phyloP scores from a whole-genome alignment of 2,113 vertebrate species.

The Sinocyclocheilus anshuiensis region DNA sequence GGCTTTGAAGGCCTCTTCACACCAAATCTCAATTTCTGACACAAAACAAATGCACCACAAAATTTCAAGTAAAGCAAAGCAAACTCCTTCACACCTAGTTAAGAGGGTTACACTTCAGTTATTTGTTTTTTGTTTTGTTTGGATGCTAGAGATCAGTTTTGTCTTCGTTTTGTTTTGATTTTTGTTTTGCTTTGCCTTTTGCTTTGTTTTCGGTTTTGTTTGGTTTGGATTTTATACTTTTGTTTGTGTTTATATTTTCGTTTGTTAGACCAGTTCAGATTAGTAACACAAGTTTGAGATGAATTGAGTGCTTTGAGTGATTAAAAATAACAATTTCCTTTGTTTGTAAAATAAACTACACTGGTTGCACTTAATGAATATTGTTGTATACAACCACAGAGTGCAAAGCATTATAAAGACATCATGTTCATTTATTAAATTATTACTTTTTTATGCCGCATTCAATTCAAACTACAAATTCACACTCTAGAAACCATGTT shows the following conservation, averaged over 20 bases:
- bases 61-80: background rate
- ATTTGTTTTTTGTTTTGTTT: background rate
- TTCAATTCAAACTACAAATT: too few species aligned
- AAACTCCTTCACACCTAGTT: background rate
- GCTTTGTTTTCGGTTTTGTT: background rate
- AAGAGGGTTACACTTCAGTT: background rate
- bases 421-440: background rate
- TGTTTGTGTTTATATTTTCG: background rate
- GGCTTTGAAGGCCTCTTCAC: conserved; percentile 23
- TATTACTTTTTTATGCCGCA: background rate
- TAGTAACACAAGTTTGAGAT: background rate
- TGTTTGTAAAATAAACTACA: too few species aligned
- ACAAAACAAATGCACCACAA: background rate
- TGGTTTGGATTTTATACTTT: background rate
- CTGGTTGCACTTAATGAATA: too few species aligned
- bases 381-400: too few species aligned
- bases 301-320: background rate
- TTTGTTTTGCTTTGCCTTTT: background rate
- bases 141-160: background rate
- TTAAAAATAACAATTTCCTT: too few species aligned
- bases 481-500: background rate
- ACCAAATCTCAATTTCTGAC: background rate
- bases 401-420: background rate
- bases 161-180: background rate
- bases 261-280: background rate